Percentiles rank a stretch among this genome's conserved stretches.
These are phyloP conservation scores for Rhynchophorus ferrugineus DNA, from an alignment of 1,140 invertebrate genomes.

Conservation along the genomic window DNA sequence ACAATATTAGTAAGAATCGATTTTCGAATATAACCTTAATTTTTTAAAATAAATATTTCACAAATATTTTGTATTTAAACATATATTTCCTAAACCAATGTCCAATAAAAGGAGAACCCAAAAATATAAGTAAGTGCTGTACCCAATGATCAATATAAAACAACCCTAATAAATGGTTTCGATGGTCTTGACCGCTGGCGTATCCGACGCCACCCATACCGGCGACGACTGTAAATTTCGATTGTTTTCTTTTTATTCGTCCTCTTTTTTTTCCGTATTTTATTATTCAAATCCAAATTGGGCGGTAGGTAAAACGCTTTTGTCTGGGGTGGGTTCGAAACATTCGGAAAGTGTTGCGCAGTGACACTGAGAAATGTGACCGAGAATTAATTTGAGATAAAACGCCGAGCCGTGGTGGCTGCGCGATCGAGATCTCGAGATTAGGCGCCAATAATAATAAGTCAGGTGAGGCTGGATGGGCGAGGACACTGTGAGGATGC, in stretches of 20 bases:
- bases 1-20: no score
- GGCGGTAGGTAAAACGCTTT: no score
- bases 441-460: not conserved
- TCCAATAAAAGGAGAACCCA: no score
- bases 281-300: not conserved
- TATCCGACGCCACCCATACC: not conserved
- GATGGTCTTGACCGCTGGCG: no score
- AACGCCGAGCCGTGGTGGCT: not conserved
- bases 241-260: not conserved
- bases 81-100: no score
- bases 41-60: no score
- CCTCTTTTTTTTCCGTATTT: not conserved
- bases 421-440: not conserved
- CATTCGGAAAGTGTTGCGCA: not conserved
- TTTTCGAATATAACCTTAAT: no score
- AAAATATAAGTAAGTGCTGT: no score
- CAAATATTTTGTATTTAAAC: no score
- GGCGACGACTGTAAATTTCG: not conserved
- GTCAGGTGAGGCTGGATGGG: not conserved
- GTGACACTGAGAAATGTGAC: not conserved
- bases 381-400: not conserved
- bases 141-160: no score
- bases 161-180: no score
- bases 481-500: no score
- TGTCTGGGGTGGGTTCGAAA: not conserved